Percentiles rank a stretch among this genome's conserved stretches.
phyloP scores from a whole-genome alignment of 2,113 vertebrate genomes.

The Pomatostomus ruficeps region DNA sequence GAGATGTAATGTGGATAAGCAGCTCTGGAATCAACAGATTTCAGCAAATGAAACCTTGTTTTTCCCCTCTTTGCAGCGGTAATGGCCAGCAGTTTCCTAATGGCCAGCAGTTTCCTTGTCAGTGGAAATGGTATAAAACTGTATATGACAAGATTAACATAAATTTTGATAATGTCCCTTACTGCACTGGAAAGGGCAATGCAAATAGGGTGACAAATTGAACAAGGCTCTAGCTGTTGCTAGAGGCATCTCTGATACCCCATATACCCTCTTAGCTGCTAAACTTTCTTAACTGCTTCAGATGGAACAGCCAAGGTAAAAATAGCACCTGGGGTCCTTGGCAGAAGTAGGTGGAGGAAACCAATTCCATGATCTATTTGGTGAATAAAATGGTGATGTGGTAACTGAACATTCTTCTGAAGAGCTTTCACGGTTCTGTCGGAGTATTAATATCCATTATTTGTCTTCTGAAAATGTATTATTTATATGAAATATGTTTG shows the following conservation, averaged over 20 bases:
- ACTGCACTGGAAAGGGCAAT: constrained; percentile 57
- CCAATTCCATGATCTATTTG: background rate
- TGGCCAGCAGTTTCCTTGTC: background rate
- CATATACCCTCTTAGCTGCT: constrained; percentile 55
- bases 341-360: background rate
- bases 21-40: background rate
- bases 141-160: constrained; percentile 48
- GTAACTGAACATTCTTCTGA: background rate
- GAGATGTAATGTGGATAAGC: background rate
- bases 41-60: background rate
- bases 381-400: background rate
- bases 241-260: constrained; percentile 55
- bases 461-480: background rate
- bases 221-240: constrained; percentile 65
- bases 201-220: constrained; percentile 70
- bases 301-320: constrained; percentile 60
- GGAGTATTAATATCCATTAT: background rate
- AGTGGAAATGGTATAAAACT: constrained; percentile 18
- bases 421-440: background rate
- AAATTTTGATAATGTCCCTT: constrained; percentile 41
- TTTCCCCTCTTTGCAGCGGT: background rate
- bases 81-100: background rate
- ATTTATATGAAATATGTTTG: background rate
- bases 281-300: constrained; percentile 52
- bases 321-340: background rate